Conservation (phyloP, 2,797 vertebrate species). For the Ctenopoma multispine region DNA sequence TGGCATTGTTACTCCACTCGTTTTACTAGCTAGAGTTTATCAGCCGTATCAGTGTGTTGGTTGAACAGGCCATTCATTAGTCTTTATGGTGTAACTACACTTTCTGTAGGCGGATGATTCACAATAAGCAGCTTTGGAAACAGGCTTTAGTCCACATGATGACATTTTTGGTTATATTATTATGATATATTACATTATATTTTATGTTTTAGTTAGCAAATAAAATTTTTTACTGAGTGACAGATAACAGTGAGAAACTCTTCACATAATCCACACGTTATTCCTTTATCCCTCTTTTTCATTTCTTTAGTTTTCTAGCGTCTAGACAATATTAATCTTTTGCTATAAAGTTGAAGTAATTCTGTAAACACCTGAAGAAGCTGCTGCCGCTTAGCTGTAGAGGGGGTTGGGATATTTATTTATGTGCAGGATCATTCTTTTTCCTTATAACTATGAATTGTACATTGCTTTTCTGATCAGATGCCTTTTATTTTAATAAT, state of each 20-base stretch:
- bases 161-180: too few species aligned
- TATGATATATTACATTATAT: too few species aligned
- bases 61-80: conserved; percentile 30
- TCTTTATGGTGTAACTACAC: conserved; percentile 9
- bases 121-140: conserved; percentile 5
- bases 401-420: conserved; percentile 26
- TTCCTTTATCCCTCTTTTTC: not conserved
- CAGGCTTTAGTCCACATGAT: not conserved
- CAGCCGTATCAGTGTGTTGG: conserved; percentile 24
- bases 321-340: conserved; percentile 2
- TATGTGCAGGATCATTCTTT: conserved; percentile 11
- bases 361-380: not conserved
- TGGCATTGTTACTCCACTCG: conserved; percentile 20
- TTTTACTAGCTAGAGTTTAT: conserved; percentile 54
- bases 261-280: not conserved
- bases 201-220: not conserved
- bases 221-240: too few species aligned
- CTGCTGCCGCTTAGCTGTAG: not conserved
- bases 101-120: not conserved
- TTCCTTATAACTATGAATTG: conserved; percentile 10
- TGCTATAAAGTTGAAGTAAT: not conserved
- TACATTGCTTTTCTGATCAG: conserved; percentile 15
- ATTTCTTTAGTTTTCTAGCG: not conserved
- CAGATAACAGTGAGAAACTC: not conserved
- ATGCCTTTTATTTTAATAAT: conserved; percentile 12